A percentile compares a stretch with the other conserved stretches of the same genome.
Conservation (phyloP, 2,797 vertebrate genomes). For the Otolemur crassicaudatus region DNA sequence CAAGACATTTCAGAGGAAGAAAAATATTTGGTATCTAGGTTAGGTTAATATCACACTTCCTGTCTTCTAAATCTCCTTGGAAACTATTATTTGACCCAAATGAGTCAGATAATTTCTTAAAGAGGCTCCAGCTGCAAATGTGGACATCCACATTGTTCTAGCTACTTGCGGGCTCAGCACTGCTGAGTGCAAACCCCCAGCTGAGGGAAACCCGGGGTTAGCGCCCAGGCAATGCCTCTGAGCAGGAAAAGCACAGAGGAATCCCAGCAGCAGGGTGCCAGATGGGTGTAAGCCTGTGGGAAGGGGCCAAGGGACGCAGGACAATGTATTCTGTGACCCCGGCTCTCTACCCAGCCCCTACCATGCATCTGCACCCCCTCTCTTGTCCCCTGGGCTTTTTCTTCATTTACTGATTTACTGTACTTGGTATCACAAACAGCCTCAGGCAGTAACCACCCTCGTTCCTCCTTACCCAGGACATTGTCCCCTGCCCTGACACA, state of each 20-base stretch:
- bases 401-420: background rate
- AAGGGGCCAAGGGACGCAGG: background rate
- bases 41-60: constrained; percentile 75
- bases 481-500: background rate
- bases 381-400: background rate
- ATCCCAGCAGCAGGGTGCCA: background rate
- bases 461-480: background rate
- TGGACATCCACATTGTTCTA: background rate
- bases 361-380: background rate
- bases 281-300: background rate
- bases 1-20: constrained; percentile 74
- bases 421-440: background rate
- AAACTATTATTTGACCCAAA: constrained; percentile 64
- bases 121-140: constrained; percentile 60
- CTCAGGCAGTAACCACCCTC: background rate
- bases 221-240: background rate
- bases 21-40: constrained; percentile 58
- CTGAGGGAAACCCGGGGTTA: background rate
- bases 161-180: background rate
- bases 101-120: constrained; percentile 75
- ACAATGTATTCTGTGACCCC: background rate
- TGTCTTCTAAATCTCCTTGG: constrained; percentile 59
- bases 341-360: background rate
- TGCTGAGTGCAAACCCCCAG: background rate
- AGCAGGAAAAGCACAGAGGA: background rate